Conservation (phyloP, 2,113 vertebrate species). For the Ceuthmochares aereus region DNA sequence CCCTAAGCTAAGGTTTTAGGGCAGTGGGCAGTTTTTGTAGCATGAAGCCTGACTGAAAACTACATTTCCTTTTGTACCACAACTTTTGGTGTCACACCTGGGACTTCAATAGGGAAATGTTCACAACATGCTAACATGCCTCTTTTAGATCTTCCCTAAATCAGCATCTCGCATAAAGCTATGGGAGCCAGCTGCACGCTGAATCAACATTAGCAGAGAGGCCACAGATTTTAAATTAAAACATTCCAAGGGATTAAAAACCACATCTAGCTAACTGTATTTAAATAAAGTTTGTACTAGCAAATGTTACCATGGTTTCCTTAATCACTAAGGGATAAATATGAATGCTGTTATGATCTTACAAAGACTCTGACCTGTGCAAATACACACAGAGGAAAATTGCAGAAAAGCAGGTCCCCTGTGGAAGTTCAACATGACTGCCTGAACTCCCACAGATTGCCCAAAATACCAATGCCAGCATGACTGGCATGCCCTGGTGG, state of each 20-base stretch:
- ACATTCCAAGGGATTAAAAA: neutral
- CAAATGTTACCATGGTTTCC: neutral
- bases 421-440: neutral
- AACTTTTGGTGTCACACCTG: neutral
- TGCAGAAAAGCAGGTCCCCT: neutral
- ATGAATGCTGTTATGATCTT: neutral
- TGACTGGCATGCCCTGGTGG: neutral
- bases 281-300: neutral
- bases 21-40: neutral
- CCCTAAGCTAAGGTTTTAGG: neutral
- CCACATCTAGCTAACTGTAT: neutral
- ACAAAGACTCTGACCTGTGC: neutral
- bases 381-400: neutral
- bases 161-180: neutral
- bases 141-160: neutral
- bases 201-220: neutral
- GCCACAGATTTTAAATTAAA: neutral
- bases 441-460: neutral
- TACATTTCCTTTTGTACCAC: neutral
- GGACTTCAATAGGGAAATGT: neutral
- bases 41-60: neutral
- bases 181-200: neutral
- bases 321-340: neutral
- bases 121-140: neutral
- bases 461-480: neutral